phyloP scores from a whole-genome alignment of 2,888 invertebrate species.

The Mythimna impura region DNA sequence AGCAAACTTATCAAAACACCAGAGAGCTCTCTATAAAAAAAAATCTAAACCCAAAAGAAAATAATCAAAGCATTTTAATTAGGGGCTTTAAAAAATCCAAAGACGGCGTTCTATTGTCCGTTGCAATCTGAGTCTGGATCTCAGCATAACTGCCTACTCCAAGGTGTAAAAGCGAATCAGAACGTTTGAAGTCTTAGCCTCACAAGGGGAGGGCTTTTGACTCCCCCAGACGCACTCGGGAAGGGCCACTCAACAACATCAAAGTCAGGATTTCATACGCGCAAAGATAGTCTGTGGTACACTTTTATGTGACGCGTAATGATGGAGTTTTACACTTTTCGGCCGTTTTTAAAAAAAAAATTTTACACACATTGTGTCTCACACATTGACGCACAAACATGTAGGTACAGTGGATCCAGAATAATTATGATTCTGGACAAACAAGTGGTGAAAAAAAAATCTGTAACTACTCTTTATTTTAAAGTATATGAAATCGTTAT shows the following conservation, averaged over 20 bases:
- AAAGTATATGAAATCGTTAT: no score
- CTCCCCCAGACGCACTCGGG: constrained; percentile 79
- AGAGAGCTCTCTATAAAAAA: constrained; percentile 14
- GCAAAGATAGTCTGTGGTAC: constrained; percentile 64
- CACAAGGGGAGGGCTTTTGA: constrained; percentile 77
- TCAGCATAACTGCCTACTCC: constrained; percentile 74
- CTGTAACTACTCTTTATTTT: no score
- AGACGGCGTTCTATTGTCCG: constrained; percentile 58
- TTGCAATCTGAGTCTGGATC: constrained; percentile 62
- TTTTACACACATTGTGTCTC: no score
- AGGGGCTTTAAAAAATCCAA: constrained; percentile 59
- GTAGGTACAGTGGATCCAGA: no score
- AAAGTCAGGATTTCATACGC: constrained; percentile 73
- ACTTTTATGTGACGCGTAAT: constrained; percentile 61
- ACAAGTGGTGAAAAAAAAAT: no score
- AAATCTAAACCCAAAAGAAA: constrained; percentile 42
- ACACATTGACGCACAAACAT: no score
- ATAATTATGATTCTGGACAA: no score
- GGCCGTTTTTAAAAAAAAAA: constrained; percentile 19
- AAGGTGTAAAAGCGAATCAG: constrained; percentile 87
- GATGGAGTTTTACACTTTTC: constrained; percentile 53
- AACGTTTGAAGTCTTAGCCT: constrained; percentile 81
- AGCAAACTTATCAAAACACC: constrained; percentile 17
- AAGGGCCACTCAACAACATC: constrained; percentile 85
- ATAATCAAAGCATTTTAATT: constrained; percentile 64